phyloP scores from a whole-genome alignment of 2,797 vertebrate species.

The Cryptoblepharus egeriae region DNA sequence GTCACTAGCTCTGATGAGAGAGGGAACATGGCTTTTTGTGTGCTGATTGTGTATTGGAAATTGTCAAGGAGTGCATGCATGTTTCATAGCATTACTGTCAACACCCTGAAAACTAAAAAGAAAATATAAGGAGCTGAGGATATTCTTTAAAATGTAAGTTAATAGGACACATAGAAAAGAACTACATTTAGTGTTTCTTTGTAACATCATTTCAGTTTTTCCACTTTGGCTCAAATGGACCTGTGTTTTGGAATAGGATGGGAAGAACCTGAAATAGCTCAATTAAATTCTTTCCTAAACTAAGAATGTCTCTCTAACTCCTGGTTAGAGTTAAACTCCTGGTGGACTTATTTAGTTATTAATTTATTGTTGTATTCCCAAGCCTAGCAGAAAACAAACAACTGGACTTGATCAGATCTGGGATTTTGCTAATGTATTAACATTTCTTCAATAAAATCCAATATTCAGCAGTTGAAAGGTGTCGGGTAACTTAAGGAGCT shows the following conservation, averaged over 20 bases:
- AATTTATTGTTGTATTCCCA: constrained; percentile 1
- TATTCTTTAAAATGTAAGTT: constrained; percentile 68
- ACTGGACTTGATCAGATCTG: background rate
- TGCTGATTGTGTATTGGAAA: constrained; percentile 87
- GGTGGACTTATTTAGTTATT: too few relatives aligned
- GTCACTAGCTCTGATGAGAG: constrained; percentile 59
- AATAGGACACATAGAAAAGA: constrained; percentile 77
- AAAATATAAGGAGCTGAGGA: constrained; percentile 64
- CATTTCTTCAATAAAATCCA: background rate
- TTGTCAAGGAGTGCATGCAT: constrained; percentile 85
- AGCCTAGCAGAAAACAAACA: background rate
- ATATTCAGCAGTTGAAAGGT: background rate
- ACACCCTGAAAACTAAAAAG: constrained; percentile 48
- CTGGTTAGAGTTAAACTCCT: accelerated
- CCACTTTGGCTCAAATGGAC: constrained; percentile 47
- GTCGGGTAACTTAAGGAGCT: background rate
- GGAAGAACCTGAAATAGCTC: background rate
- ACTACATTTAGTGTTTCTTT: constrained; percentile 63
- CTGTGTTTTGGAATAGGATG: background rate
- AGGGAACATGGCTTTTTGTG: constrained; percentile 96
- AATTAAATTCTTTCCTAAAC: accelerated
- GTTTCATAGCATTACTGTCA: constrained; percentile 78
- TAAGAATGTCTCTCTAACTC: background rate
- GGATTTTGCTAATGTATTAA: background rate
- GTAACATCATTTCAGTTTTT: constrained; percentile 48